Percentiles rank a stretch among this genome's conserved stretches.
These are phyloP conservation scores for Potamarius usumacintae DNA, from an alignment of 2,113 vertebrate genomes.

Conservation along the genomic window DNA sequence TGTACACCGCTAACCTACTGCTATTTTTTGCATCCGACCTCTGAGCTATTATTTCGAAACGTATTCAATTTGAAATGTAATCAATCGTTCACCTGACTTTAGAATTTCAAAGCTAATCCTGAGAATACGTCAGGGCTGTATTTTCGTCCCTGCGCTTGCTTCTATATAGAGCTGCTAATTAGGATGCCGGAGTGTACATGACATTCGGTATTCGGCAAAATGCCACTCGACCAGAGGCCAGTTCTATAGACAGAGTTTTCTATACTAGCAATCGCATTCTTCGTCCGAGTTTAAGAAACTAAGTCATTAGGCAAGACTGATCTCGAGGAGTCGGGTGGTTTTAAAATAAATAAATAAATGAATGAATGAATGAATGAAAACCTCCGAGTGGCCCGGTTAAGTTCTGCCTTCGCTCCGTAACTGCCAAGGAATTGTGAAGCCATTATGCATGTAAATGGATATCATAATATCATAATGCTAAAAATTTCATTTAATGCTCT, in stretches of 20 bases:
- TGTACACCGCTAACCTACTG: neutral
- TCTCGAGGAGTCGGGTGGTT: constrained; percentile 85
- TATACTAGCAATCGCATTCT: constrained; percentile 29
- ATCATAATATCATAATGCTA: constrained; percentile 96
- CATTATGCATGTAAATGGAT: constrained; percentile 96
- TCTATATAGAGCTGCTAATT: constrained; percentile 25
- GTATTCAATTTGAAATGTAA: neutral
- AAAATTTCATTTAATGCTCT: constrained; percentile 95
- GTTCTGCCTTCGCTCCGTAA: constrained; percentile 87
- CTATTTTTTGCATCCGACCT: neutral
- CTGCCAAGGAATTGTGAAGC: constrained; percentile 87
- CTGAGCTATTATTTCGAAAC: neutral
- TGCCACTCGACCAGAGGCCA: constrained; percentile 13
- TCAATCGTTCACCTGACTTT: constrained; percentile 5
- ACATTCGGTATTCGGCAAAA: constrained; percentile 43
- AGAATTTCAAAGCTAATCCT: constrained; percentile 9
- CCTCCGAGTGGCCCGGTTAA: constrained; percentile 89
- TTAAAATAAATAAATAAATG: constrained; percentile 63
- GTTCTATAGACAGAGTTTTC: constrained; percentile 37
- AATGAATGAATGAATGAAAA: constrained; percentile 58
- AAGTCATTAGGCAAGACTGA: constrained; percentile 92
- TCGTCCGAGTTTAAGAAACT: constrained; percentile 62
- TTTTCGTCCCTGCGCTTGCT: neutral
- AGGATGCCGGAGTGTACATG: constrained; percentile 16
- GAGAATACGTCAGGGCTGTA: neutral